Percentiles rank a stretch among this genome's conserved stretches.
phyloP scores from a whole-genome alignment of 2,113 vertebrate species.

The Ctenodactylus gundi region DNA sequence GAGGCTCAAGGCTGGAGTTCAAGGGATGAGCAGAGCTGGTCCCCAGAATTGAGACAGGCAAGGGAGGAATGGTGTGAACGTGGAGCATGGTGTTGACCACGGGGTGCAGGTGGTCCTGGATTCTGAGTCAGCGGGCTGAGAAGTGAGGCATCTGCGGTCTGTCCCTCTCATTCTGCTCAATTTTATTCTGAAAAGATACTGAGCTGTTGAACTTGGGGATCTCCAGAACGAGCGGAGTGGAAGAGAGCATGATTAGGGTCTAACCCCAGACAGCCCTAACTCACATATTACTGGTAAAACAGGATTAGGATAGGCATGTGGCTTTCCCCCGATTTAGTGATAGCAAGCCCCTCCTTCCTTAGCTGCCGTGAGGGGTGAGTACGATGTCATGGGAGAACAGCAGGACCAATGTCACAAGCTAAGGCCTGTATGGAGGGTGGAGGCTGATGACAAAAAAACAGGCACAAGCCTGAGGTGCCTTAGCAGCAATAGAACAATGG shows the following conservation, averaged over 20 bases:
- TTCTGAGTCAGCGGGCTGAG: background rate
- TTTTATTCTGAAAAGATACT: background rate
- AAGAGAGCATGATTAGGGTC: background rate
- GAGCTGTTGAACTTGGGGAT: background rate
- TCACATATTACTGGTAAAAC: background rate
- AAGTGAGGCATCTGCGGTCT: too few relatives aligned
- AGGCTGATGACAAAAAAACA: background rate
- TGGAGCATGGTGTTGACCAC: background rate
- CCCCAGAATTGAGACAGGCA: background rate
- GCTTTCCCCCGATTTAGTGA: background rate
- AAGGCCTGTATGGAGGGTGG: background rate
- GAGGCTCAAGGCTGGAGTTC: background rate
- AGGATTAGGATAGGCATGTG: too few relatives aligned
- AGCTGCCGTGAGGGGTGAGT: background rate
- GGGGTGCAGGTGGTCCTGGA: too few relatives aligned
- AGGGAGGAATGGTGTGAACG: background rate
- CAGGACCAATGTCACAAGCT: background rate
- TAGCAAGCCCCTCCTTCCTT: background rate
- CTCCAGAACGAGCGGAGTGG: background rate
- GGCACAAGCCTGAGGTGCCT: background rate
- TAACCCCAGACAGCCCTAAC: background rate
- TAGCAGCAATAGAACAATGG: background rate
- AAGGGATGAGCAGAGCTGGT: background rate
- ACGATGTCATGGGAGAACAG: background rate
- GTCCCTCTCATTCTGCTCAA: background rate